phyloP scores from a whole-genome alignment of 2,888 invertebrate species.

The Eristalinus aeneus region DNA sequence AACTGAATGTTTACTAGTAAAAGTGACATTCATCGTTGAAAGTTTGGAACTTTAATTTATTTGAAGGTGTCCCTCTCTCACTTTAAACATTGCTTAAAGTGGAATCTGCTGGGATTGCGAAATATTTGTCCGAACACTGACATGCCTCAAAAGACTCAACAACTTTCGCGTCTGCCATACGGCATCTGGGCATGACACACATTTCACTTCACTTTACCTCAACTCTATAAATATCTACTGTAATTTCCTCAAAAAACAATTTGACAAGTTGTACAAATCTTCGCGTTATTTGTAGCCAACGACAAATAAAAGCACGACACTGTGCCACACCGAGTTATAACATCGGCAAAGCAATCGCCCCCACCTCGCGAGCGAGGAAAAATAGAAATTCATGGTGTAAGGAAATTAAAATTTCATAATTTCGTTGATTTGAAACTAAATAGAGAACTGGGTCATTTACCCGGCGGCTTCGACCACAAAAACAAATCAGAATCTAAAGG shows the following conservation, averaged over 20 bases:
- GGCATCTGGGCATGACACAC: not conserved
- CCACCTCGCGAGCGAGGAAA: not conserved
- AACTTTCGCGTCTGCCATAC: not conserved
- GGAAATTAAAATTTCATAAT: not conserved
- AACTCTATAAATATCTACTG: not conserved
- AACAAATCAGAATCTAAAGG: not conserved
- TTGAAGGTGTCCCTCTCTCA: too few species aligned
- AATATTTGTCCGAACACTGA: too few species aligned
- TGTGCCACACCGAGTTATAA: not conserved
- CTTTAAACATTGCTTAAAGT: too few species aligned
- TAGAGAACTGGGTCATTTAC: constrained; percentile 49
- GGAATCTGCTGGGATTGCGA: too few species aligned
- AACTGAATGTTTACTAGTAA: too few species aligned
- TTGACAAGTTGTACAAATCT: not conserved
- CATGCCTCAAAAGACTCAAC: not conserved
- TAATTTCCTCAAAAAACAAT: not conserved
- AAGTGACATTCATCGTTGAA: too few species aligned
- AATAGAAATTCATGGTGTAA: not conserved
- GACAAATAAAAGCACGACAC: not conserved
- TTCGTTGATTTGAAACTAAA: constrained; percentile 5
- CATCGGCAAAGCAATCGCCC: not conserved
- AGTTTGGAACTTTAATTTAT: too few species aligned
- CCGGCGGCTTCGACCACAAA: constrained; percentile 16
- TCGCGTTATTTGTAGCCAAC: not conserved
- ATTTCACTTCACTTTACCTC: not conserved